Percentiles rank a stretch among this genome's conserved stretches.
These are phyloP conservation scores for Meandrina meandrites DNA, from an alignment of 92 coral and sea anemone species.

Conservation along the genomic window DNA sequence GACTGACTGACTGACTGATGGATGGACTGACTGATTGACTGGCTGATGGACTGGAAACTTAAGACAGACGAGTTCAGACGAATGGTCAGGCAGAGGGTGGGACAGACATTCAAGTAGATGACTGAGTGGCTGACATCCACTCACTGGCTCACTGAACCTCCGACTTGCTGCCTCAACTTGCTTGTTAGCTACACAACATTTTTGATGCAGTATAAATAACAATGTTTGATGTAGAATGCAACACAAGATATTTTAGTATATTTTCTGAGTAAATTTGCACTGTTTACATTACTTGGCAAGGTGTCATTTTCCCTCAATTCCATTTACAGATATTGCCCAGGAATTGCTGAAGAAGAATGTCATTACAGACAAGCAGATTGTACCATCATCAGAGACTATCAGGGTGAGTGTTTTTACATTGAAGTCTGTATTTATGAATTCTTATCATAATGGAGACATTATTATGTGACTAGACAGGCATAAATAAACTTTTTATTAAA, in stretches of 20 bases:
- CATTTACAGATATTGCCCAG: slow-evolving; percentile 57
- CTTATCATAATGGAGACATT: neutral
- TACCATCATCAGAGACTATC: slow-evolving; percentile 60
- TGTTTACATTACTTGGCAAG: too few relatives aligned
- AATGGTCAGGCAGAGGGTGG: too few relatives aligned
- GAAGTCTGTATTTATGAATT: neutral
- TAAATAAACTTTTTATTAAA: too few relatives aligned
- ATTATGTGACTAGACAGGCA: too few relatives aligned
- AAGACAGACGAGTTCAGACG: too few relatives aligned
- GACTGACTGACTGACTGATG: too few relatives aligned
- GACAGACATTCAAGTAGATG: too few relatives aligned
- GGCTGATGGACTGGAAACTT: too few relatives aligned
- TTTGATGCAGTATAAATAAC: neutral
- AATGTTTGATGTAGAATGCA: neutral
- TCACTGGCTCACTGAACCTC: too few relatives aligned
- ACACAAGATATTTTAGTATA: neutral
- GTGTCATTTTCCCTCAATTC: neutral
- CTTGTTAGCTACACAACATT: neutral
- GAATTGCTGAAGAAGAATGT: slow-evolving; percentile 71
- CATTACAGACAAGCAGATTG: slow-evolving; percentile 71
- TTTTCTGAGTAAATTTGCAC: neutral
- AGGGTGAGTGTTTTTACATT: slow-evolving; percentile 43
- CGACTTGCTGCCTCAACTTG: too few relatives aligned
- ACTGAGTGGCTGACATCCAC: too few relatives aligned
- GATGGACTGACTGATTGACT: too few relatives aligned